Base-by-base conservation (phyloP, 1,140 invertebrate genomes). In the Triops cancriformis region DNA sequence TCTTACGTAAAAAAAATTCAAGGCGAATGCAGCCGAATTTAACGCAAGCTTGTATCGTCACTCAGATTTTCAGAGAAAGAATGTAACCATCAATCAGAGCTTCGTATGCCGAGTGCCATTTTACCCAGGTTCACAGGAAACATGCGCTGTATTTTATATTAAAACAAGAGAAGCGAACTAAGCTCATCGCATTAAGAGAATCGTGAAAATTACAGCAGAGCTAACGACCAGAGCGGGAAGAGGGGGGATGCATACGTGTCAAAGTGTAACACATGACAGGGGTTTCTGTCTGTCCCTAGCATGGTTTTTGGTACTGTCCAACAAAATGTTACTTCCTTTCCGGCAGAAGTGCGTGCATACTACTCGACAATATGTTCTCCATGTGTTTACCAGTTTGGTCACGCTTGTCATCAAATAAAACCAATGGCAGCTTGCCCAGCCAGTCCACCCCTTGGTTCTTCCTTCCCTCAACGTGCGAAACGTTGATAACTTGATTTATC, bases 331-430 rank as follows among this genome's bases (percentile, higher is more conserved):
- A 64, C 23, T 64, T 64, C 51, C 51, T 64, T 64, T 64, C 51
- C 51, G 14, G 51, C 18, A 64, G 18, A 64, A 64, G n/a, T 64
- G 51, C 51, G 51, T 64, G 51, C 14, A 18, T 64, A 23, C 51
- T n/a, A 64, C 51, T 64, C 51, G 23, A 64, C 51, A 64, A 64
- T 64, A 64, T 64, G 51, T 64, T 64, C 51, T 23, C 51, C 51
- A 64, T 64, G 51, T 64, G 51, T 64, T 64, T 64, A 23, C 51
- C 51, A 64, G 51, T 64, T 64, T 64, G 51, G 51, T 64, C 51
- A 64, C 51, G 51, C 51, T 64, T 64, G 51, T 64, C 51, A 64
- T 64, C 51, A 64, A 64, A 64, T 64, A 64, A 64, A 64, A 9
- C 51, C 51, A 64, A 64, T 64, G 51, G 51, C 51, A 7, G 51